A percentile compares a stretch with the other conserved stretches of the same genome.
Evolutionary conservation across 1,140 invertebrate species (phyloP).

Genomic region (Asbolus verrucosus): DNA sequence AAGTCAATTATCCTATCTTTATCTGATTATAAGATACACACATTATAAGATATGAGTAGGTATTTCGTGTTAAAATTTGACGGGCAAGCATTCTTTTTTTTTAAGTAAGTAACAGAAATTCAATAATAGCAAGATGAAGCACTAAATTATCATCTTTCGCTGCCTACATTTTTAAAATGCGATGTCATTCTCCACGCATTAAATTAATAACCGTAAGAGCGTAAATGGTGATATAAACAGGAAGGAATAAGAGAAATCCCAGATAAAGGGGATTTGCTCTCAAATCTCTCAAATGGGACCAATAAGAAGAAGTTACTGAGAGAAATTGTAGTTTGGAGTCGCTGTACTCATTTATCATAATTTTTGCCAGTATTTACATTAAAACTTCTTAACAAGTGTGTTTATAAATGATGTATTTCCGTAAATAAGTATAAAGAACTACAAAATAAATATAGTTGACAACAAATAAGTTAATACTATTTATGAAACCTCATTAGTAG

Average conservation of each 20-base stretch:
- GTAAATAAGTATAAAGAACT: neutral
- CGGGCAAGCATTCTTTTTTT: no score
- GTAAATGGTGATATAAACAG: slow-evolving; percentile 8
- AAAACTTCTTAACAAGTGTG: neutral
- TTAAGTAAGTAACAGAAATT: no score
- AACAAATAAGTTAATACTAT: slow-evolving; percentile 8
- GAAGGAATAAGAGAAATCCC: neutral
- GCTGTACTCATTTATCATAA: neutral
- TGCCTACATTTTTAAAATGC: no score
- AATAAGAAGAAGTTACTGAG: slow-evolving; percentile 28
- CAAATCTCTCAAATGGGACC: slow-evolving; percentile 20
- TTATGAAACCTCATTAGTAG: no score
- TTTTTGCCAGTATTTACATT: neutral
- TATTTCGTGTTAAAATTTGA: no score
- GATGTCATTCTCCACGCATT: no score
- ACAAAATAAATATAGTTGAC: slow-evolving; percentile 36
- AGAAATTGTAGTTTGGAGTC: neutral
- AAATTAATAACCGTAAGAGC: slow-evolving; percentile 18
- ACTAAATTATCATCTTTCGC: no score
- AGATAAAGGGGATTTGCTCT: slow-evolving; percentile 14
- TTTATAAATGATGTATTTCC: slow-evolving; percentile 6
- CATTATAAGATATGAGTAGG: no score
- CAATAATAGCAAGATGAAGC: no score
- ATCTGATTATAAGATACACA: no score
- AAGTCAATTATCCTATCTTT: no score